Percentiles rank a stretch among this genome's conserved stretches.
These are phyloP conservation scores for Pycnonotus jocosus DNA, from an alignment of 2,113 vertebrate genomes.

Conservation along the genomic window DNA sequence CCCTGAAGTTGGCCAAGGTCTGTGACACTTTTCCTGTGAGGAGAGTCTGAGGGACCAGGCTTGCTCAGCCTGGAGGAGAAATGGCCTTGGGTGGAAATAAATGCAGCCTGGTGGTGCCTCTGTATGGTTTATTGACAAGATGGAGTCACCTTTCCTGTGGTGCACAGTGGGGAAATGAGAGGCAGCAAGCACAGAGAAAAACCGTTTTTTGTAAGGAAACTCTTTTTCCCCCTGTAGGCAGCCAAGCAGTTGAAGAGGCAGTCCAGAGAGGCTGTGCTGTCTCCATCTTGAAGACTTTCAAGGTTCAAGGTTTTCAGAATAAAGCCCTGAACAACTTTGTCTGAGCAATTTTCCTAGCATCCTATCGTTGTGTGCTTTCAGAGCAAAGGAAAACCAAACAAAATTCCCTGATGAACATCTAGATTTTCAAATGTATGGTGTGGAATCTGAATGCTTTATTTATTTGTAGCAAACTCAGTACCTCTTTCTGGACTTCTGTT, in stretches of 20 bases:
- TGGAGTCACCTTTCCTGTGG: accelerated
- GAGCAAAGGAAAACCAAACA: not conserved
- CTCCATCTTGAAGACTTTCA: not conserved
- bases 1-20: accelerated
- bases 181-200: not conserved
- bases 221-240: not conserved
- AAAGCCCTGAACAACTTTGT: not conserved
- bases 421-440: not conserved
- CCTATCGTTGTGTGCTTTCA: not conserved
- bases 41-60: not conserved
- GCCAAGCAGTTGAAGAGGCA: not conserved
- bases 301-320: not conserved
- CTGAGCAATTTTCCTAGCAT: not conserved
- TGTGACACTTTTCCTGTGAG: not conserved
- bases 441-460: not conserved
- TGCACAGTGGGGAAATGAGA: not conserved
- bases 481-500: not conserved
- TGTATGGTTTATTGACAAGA: not conserved
- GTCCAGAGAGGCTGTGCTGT: not conserved
- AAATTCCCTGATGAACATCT: not conserved
- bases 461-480: not conserved
- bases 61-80: not conserved
- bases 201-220: not conserved
- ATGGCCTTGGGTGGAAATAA: not conserved
- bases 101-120: not conserved